Percentiles rank a stretch among this genome's conserved stretches.
phyloP scores from a whole-genome alignment of 2,113 vertebrate genomes.

The Campylorhamphus procurvoides region DNA sequence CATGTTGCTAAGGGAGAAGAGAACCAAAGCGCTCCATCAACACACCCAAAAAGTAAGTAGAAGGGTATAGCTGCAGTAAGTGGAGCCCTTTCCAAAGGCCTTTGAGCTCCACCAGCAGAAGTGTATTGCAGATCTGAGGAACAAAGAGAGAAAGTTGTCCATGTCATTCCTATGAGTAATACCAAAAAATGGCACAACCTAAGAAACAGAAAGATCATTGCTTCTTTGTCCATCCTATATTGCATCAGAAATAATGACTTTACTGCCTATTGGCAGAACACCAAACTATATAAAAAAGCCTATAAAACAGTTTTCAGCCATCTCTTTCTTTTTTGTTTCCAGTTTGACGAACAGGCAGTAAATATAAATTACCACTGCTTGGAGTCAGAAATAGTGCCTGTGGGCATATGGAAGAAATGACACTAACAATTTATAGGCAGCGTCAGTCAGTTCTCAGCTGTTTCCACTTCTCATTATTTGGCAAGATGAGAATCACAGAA shows the following conservation, averaged over 20 bases:
- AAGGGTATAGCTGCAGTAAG: neutral
- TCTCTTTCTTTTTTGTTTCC: neutral
- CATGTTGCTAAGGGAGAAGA: neutral
- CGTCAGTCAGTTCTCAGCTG: constrained; percentile 18
- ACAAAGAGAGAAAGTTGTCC: neutral
- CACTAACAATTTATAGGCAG: constrained; percentile 48
- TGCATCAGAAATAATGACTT: neutral
- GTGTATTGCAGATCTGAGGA: neutral
- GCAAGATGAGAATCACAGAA: neutral
- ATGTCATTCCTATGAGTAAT: neutral
- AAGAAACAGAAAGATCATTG: neutral
- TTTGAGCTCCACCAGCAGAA: neutral
- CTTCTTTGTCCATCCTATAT: neutral
- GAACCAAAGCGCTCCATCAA: rapidly evolving
- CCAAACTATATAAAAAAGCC: neutral
- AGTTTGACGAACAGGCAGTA: neutral
- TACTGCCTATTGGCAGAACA: neutral
- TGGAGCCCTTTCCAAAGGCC: neutral
- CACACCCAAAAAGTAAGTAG: neutral
- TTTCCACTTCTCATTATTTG: neutral
- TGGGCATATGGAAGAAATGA: constrained; percentile 27
- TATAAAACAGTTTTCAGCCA: neutral
- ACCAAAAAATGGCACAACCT: neutral
- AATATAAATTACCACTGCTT: constrained; percentile 59
- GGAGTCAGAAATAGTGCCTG: constrained; percentile 48